A percentile compares a stretch with the other conserved stretches of the same genome.
phyloP scores from a whole-genome alignment of 2,113 vertebrate genomes.

The Narcine bancroftii region DNA sequence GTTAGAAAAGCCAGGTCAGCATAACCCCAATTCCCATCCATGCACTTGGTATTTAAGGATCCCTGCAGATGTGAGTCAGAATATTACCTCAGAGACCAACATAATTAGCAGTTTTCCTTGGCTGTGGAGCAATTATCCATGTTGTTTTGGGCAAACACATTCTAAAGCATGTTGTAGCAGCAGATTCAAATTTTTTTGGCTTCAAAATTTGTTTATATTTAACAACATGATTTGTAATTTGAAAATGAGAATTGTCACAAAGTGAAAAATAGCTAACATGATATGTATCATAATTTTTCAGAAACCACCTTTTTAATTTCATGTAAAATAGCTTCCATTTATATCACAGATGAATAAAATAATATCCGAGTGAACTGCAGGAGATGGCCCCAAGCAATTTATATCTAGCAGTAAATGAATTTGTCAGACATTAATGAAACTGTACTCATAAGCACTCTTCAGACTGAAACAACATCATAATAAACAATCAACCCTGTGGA shows the following conservation, averaged over 20 bases:
- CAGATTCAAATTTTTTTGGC: background rate
- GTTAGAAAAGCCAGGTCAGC: background rate
- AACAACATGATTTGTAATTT: background rate
- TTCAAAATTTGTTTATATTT: constrained; percentile 2
- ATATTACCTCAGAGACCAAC: background rate
- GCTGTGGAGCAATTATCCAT: background rate
- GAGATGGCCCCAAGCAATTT: constrained; percentile 26
- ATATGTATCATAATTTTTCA: background rate
- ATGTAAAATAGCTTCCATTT: background rate
- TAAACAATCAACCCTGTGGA: background rate
- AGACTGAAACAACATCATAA: background rate
- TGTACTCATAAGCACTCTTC: background rate
- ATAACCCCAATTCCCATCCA: background rate
- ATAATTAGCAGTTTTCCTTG: constrained; percentile 7
- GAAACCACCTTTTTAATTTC: background rate
- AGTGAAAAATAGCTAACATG: background rate
- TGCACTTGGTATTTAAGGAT: background rate
- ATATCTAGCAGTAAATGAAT: background rate
- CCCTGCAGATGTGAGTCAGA: background rate
- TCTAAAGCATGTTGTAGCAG: constrained; percentile 8
- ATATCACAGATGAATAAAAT: constrained; percentile 5
- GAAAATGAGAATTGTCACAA: background rate
- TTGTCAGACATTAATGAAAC: constrained; percentile 10
- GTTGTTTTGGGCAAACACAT: background rate
- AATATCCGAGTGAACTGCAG: background rate